Percentiles rank a stretch among this genome's conserved stretches.
phyloP scores from a whole-genome alignment of 1,140 invertebrate genomes.

The Gonatopus flavifemur region DNA sequence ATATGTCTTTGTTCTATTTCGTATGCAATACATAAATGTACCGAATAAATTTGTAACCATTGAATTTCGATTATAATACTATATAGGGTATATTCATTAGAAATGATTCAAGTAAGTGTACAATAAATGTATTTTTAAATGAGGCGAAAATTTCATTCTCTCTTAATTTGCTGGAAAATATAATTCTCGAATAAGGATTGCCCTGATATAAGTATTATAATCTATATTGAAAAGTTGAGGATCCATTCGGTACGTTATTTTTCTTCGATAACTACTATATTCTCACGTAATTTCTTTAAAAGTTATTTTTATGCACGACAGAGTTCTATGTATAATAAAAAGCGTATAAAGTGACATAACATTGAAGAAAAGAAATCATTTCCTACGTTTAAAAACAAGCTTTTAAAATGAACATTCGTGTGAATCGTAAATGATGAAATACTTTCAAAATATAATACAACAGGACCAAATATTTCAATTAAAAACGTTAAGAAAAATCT shows the following conservation, averaged over 20 bases:
- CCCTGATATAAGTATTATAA: too few relatives aligned
- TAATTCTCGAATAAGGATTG: too few relatives aligned
- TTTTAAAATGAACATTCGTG: constrained; percentile 27
- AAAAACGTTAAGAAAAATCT: background rate
- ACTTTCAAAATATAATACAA: constrained; percentile 39
- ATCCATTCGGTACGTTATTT: too few relatives aligned
- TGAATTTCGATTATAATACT: too few relatives aligned
- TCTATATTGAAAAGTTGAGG: too few relatives aligned
- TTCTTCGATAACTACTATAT: constrained; percentile 32
- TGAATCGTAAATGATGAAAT: constrained; percentile 24
- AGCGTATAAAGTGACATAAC: constrained; percentile 10
- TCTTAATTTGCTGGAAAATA: too few relatives aligned
- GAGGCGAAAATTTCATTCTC: too few relatives aligned
- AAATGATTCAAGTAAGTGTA: too few relatives aligned
- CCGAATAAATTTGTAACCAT: too few relatives aligned
- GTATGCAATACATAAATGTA: constrained; percentile 31
- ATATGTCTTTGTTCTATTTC: constrained; percentile 34
- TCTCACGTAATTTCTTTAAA: constrained; percentile 36
- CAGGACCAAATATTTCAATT: constrained; percentile 44
- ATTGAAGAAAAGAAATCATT: constrained; percentile 13
- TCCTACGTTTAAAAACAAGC: too few relatives aligned
- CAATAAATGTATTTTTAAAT: too few relatives aligned
- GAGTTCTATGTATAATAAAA: constrained; percentile 32
- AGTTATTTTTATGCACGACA: constrained; percentile 34
- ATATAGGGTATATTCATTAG: too few relatives aligned